A percentile compares a stretch with the other conserved stretches of the same genome.
Evolutionary conservation across 2,888 invertebrate species (phyloP).

Genomic region (Morinoia aosen): DNA sequence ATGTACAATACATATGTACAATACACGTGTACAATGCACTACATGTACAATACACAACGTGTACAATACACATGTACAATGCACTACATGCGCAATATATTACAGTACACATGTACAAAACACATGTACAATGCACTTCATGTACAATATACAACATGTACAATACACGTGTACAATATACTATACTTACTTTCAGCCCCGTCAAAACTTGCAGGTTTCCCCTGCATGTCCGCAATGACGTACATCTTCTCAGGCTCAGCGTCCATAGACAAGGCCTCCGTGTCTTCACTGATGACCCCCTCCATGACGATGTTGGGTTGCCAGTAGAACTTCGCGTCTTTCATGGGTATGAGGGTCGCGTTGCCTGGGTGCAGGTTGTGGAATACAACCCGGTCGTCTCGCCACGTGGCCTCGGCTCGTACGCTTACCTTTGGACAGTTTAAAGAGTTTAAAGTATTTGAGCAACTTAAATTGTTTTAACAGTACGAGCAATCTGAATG

Average conservation of each 20-base stretch:
- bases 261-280: background rate
- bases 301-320: conserved; percentile 45
- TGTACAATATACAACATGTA: too few species aligned
- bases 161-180: too few species aligned
- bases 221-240: background rate
- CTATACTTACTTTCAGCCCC: background rate
- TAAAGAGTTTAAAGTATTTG: too few species aligned
- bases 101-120: too few species aligned
- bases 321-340: conserved; percentile 31
- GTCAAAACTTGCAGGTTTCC: background rate
- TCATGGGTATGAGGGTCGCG: background rate
- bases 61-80: too few species aligned
- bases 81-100: too few species aligned
- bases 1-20: too few species aligned
- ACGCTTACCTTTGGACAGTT: background rate
- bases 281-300: conserved; percentile 26
- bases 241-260: conserved; percentile 16
- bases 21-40: too few species aligned
- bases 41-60: too few species aligned
- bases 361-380: conserved; percentile 6
- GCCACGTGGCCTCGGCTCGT: background rate
- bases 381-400: conserved; percentile 38
- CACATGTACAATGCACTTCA: too few species aligned
- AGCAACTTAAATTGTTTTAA: too few species aligned
- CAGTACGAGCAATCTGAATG: too few species aligned